phyloP scores from a whole-genome alignment of 2,797 vertebrate genomes.

The Cetoscarus ocellatus region DNA sequence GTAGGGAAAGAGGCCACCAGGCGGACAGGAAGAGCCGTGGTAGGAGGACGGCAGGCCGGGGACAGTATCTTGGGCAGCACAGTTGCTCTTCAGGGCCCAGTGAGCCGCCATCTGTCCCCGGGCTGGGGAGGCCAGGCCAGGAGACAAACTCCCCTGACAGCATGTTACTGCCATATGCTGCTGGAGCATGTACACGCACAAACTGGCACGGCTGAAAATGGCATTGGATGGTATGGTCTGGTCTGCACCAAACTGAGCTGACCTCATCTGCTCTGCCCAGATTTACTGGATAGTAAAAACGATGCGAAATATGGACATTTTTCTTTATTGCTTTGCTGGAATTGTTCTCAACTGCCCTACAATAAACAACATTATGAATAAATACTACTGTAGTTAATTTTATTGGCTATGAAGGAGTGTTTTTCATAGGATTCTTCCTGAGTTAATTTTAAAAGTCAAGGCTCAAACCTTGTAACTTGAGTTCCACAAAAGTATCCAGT shows the following conservation, averaged over 20 bases:
- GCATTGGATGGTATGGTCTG: conserved; percentile 36
- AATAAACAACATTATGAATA: too few relatives aligned
- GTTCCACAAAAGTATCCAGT: too few relatives aligned
- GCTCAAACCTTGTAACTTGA: too few relatives aligned
- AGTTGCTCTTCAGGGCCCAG: conserved; percentile 87
- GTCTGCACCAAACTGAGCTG: conserved; percentile 41
- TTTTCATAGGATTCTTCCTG: too few relatives aligned
- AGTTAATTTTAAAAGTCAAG: too few relatives aligned
- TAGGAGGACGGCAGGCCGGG: conserved; percentile 40
- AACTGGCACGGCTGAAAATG: conserved; percentile 50
- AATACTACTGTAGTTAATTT: too few relatives aligned
- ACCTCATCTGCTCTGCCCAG: conserved; percentile 43
- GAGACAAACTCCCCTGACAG: conserved; percentile 88
- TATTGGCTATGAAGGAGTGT: too few relatives aligned
- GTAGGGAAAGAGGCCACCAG: conserved; percentile 42
- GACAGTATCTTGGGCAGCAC: conserved; percentile 75
- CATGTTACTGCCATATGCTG: conserved; percentile 90
- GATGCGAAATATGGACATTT: background rate
- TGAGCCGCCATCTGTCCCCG: conserved; percentile 92
- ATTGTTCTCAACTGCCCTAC: too few relatives aligned
- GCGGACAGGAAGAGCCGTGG: conserved; percentile 65
- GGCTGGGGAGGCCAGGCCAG: conserved; percentile 84
- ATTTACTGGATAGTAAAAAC: conserved; percentile 15
- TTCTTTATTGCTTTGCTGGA: background rate
- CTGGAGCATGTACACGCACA: conserved; percentile 65